Conservation (phyloP, 2,888 invertebrate species). For the Parnassius smintheus region DNA sequence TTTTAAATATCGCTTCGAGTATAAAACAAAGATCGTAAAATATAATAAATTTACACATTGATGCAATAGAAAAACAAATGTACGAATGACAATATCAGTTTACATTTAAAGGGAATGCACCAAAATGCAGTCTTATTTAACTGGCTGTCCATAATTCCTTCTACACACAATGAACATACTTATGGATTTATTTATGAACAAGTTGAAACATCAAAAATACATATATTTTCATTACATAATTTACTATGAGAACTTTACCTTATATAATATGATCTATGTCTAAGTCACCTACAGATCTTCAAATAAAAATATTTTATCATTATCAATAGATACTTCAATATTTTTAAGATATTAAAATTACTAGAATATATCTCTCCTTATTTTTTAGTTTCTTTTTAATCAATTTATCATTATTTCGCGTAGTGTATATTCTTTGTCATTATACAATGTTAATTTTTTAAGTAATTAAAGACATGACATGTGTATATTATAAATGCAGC, state of each 20-base stretch:
- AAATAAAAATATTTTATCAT: background rate
- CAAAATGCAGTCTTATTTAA: conserved; percentile 10
- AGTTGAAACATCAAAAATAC: conserved; percentile 23
- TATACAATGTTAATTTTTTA: conserved; percentile 17
- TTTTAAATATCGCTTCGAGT: background rate
- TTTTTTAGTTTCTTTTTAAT: background rate
- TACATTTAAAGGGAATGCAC: conserved; percentile 18
- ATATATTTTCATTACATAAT: conserved; percentile 14
- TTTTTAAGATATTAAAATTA: conserved; percentile 4
- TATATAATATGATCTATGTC: conserved; percentile 1
- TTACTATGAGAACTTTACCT: background rate
- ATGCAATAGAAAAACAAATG: conserved; percentile 4
- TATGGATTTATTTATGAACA: conserved; percentile 16
- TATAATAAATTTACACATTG: background rate
- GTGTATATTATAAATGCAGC: background rate
- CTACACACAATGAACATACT: conserved; percentile 17
- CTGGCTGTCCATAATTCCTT: background rate
- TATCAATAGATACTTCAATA: background rate
- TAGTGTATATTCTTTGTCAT: no score
- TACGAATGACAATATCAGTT: conserved; percentile 10
- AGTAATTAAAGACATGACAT: background rate
- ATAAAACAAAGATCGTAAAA: background rate
- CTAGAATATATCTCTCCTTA: conserved; percentile 8
- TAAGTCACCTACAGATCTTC: conserved; percentile 2
- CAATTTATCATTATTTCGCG: no score